Evolutionary conservation across 2,888 invertebrate genomes (phyloP).

Genomic region (Malthinus flaveolus): DNA sequence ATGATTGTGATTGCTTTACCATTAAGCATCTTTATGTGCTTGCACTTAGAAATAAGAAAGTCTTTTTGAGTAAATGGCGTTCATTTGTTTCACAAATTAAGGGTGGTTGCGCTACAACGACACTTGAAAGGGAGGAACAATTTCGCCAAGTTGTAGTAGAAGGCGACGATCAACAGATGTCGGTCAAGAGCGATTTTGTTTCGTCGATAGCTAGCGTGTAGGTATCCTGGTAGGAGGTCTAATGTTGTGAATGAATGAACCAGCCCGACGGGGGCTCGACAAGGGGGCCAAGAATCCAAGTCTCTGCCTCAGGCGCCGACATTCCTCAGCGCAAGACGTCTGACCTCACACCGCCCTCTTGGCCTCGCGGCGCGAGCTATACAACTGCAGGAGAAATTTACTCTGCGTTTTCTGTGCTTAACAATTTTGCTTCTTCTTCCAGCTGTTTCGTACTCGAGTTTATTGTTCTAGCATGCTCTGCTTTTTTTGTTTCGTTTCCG

Average conservation of each 20-base stretch:
- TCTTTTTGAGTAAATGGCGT: too few relatives aligned
- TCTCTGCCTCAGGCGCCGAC: conserved; percentile 61
- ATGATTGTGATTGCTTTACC: too few relatives aligned
- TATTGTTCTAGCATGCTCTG: conserved; percentile 24
- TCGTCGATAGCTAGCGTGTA: conserved; percentile 42
- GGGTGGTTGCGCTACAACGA: too few relatives aligned
- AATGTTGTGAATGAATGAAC: conserved; percentile 59
- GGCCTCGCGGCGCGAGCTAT: conserved; percentile 27
- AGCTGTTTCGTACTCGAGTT: conserved; percentile 26
- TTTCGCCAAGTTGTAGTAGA: conserved; percentile 3
- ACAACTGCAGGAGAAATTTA: conserved; percentile 15
- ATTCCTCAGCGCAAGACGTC: conserved; percentile 58
- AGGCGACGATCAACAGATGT: conserved; percentile 32
- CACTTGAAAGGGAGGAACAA: not conserved
- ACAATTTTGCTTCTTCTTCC: conserved; percentile 28
- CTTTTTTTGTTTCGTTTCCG: conserved; percentile 28
- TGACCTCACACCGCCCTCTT: conserved; percentile 47
- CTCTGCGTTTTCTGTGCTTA: conserved; percentile 14
- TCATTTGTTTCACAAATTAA: too few relatives aligned
- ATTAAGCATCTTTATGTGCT: too few relatives aligned
- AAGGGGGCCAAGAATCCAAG: conserved; percentile 59
- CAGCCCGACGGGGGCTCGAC: conserved; percentile 49
- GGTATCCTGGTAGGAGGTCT: conserved; percentile 60
- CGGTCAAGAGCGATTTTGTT: conserved; percentile 15
- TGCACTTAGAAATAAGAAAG: too few relatives aligned